Percentiles rank a stretch among this genome's conserved stretches.
phyloP scores from a whole-genome alignment of 2,888 invertebrate genomes.

The Cataglyphis cursor region DNA sequence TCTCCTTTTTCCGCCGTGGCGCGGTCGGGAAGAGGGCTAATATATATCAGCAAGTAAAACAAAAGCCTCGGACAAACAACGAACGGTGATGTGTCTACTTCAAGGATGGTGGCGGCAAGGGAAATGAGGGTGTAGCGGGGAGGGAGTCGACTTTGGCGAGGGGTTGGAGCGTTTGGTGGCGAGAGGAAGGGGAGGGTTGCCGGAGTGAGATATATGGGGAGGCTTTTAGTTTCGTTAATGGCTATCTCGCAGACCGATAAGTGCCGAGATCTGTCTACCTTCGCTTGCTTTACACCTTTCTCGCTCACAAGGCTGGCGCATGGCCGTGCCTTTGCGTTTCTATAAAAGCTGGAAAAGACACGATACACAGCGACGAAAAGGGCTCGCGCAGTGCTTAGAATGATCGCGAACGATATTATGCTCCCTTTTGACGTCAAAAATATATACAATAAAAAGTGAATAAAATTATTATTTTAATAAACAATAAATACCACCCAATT shows the following conservation, averaged over 20 bases:
- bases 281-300: slow-evolving; percentile 85
- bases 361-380: slow-evolving; percentile 28
- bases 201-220: slow-evolving; percentile 85
- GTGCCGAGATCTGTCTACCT: slow-evolving; percentile 86
- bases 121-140: slow-evolving; percentile 72
- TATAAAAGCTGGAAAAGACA: slow-evolving; percentile 64
- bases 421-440: background rate
- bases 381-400: slow-evolving; percentile 36
- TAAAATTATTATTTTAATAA: slow-evolving; percentile 7
- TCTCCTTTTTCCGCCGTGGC: slow-evolving; percentile 52
- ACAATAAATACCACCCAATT: background rate
- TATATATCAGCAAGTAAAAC: slow-evolving; percentile 84
- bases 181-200: slow-evolving; percentile 79
- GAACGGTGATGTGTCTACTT: slow-evolving; percentile 85
- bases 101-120: slow-evolving; percentile 75
- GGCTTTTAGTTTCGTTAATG: slow-evolving; percentile 87
- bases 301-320: slow-evolving; percentile 61
- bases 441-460: background rate
- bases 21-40: slow-evolving; percentile 76
- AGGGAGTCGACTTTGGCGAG: slow-evolving; percentile 47
- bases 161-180: slow-evolving; percentile 56
- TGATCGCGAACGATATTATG: slow-evolving; percentile 41
- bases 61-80: slow-evolving; percentile 84
- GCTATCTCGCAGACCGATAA: slow-evolving; percentile 87
- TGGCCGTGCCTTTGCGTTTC: slow-evolving; percentile 62